These are phyloP conservation scores for Muntiacus reevesi DNA, from an alignment of 2,113 vertebrate species.

Conservation along the genomic window DNA sequence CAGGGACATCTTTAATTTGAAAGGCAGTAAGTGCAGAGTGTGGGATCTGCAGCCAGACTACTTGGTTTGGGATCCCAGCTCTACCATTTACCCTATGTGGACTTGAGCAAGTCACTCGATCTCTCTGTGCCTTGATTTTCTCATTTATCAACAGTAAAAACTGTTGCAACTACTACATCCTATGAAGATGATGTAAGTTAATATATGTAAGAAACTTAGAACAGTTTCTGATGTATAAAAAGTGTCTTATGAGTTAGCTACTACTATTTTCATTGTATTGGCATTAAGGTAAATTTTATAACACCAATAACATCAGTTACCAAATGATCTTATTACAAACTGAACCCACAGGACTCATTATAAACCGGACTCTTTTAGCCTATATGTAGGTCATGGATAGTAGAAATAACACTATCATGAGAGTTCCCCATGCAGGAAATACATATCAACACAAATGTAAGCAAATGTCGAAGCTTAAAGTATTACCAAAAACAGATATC, in stretches of 20 bases:
- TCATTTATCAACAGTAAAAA: not conserved
- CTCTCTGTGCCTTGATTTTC: not conserved
- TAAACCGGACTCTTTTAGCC: not conserved
- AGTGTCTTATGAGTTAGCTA: not conserved
- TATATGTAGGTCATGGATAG: not conserved
- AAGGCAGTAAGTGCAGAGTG: not conserved
- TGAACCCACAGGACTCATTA: not conserved
- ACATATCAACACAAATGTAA: not conserved
- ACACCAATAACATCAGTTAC: not conserved
- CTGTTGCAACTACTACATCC: not conserved
- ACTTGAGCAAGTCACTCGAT: not conserved
- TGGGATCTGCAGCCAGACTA: not conserved
- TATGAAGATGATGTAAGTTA: not conserved
- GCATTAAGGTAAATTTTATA: not conserved
- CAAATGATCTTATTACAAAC: not conserved
- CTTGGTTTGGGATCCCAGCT: not conserved
- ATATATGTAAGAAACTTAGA: not conserved
- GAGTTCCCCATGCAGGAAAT: not conserved
- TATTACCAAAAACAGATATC: not conserved
- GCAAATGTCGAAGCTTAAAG: not conserved
- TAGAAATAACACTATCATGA: not conserved
- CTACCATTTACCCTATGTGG: not conserved
- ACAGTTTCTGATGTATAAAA: not conserved
- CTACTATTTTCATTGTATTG: not conserved
- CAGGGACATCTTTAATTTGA: not conserved